These are phyloP conservation scores for Catostylus mosaicus DNA, from an alignment of 30 jellyfish, hydroid and myxozoan species.

Conservation along the genomic window DNA sequence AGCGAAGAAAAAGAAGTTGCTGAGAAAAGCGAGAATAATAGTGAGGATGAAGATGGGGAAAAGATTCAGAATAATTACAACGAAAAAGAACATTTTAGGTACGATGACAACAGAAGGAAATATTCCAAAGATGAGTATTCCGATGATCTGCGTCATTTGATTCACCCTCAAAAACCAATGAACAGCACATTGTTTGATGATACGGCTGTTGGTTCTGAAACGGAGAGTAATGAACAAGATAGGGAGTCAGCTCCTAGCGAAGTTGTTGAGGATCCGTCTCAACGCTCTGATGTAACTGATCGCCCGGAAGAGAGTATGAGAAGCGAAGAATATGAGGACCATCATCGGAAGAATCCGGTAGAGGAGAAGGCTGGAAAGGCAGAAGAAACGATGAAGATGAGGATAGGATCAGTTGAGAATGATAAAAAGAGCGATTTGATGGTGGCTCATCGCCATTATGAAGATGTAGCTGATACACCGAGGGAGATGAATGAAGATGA, in stretches of 20 bases:
- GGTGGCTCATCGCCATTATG: constrained; percentile 68
- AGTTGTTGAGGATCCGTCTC: neutral
- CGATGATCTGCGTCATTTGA: constrained; percentile 49
- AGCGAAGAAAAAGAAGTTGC: neutral
- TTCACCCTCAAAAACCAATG: constrained; percentile 28
- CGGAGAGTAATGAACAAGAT: constrained; percentile 39
- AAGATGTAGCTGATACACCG: constrained; percentile 36
- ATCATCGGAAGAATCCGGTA: constrained; percentile 3
- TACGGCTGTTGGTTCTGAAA: constrained; percentile 53
- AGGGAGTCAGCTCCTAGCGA: constrained; percentile 13
- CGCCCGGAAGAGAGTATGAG: neutral
- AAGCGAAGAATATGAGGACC: neutral
- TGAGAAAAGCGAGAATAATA: neutral
- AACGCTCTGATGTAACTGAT: neutral
- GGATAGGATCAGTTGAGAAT: constrained; percentile 49
- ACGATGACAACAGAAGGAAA: neutral
- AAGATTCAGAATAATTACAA: neutral
- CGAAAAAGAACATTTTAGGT: neutral
- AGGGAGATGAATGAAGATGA: neutral
- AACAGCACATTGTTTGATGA: constrained; percentile 71
- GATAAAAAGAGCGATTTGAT: constrained; percentile 59
- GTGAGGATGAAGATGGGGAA: neutral
- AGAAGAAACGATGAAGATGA: constrained; percentile 62
- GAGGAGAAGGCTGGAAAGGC: constrained; percentile 66
- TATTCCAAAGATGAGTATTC: constrained; percentile 27